These are phyloP conservation scores for Mesembrinibis cayennensis DNA, from an alignment of 2,113 vertebrate genomes.

Conservation along the genomic window DNA sequence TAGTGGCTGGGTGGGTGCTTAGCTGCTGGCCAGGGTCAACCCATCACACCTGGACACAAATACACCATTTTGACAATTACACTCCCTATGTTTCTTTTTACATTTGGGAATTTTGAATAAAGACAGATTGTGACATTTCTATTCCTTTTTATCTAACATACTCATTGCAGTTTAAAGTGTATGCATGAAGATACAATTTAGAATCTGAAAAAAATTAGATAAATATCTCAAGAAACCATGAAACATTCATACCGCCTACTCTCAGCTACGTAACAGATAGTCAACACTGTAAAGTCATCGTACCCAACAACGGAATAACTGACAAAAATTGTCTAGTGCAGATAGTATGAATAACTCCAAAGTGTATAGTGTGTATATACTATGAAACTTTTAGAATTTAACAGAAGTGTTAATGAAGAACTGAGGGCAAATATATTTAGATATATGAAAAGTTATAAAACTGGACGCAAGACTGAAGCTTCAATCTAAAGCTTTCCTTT, in stretches of 20 bases:
- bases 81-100: background rate
- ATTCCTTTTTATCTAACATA: background rate
- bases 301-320: background rate
- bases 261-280: background rate
- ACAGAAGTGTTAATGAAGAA: background rate
- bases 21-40: background rate
- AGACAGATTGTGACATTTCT: background rate
- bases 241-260: background rate
- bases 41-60: background rate
- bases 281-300: background rate
- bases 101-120: background rate
- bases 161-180: background rate
- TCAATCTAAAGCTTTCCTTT: background rate
- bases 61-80: background rate
- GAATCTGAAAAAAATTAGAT: background rate
- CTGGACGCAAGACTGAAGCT: background rate
- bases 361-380: rapidly evolving
- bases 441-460: background rate
- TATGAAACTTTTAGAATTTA: background rate
- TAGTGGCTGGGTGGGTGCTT: background rate
- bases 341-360: background rate
- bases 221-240: background rate
- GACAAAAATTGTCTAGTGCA: background rate
- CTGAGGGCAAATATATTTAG: background rate
- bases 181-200: background rate